Percentiles rank a stretch among this genome's conserved stretches.
Evolutionary conservation across 2,888 invertebrate genomes (phyloP).

Genomic region (Morpho helenor): DNA sequence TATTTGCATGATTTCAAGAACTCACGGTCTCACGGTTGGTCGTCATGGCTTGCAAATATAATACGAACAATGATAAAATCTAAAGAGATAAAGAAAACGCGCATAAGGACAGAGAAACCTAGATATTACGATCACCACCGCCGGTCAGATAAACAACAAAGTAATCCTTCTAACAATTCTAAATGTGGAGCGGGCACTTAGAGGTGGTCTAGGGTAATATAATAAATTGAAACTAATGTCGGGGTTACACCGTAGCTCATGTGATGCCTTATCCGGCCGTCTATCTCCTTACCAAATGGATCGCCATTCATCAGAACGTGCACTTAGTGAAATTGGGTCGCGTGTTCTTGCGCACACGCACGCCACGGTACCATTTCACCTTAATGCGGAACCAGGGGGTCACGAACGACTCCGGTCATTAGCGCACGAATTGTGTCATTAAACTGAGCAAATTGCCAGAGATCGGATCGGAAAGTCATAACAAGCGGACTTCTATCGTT

Average conservation of each 20-base stretch:
- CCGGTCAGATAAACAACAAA: conserved; percentile 18
- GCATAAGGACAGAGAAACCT: too few relatives aligned
- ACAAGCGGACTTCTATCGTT: not conserved
- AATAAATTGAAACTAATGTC: conserved; percentile 30
- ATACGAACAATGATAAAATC: too few relatives aligned
- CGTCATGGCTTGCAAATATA: too few relatives aligned
- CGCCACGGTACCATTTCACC: conserved; percentile 51
- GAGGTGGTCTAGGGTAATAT: conserved; percentile 29
- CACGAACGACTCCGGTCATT: conserved; percentile 28
- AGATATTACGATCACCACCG: conserved; percentile 17
- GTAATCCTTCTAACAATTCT: conserved; percentile 28
- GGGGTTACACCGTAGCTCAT: conserved; percentile 30
- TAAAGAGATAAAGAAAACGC: too few relatives aligned
- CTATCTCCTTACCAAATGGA: conserved; percentile 34
- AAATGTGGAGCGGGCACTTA: conserved; percentile 29
- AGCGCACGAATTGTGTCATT: conserved; percentile 23
- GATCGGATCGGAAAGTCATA: not conserved
- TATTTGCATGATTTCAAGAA: too few relatives aligned
- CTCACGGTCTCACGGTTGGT: too few relatives aligned
- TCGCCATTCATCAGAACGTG: conserved; percentile 53
- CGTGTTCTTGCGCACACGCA: conserved; percentile 40
- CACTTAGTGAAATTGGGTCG: conserved; percentile 57
- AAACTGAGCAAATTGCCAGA: conserved; percentile 4
- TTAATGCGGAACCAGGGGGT: conserved; percentile 35
- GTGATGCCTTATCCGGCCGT: conserved; percentile 24